Evolutionary conservation across 2,888 invertebrate species (phyloP), one percentile per base, ranked within the genome.

Genomic region (Rhagonycha fulva): DNA sequence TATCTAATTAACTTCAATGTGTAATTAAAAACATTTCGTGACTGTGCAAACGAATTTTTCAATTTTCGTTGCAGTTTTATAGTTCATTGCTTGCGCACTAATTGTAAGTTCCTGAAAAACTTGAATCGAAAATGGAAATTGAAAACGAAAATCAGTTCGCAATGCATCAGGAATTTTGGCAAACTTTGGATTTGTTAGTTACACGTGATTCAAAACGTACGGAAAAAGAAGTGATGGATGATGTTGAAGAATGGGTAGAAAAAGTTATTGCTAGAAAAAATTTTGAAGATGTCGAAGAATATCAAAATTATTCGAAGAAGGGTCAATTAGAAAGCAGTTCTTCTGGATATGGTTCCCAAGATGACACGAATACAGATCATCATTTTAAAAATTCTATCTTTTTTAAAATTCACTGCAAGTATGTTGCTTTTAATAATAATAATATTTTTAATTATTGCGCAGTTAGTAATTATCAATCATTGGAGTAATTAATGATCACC

Each of bases 181-280:
- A 90, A 69, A 92, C 91, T n/a, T 90, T 92, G 77, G 91, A 92
- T 77, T 87, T 92, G 60, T 88, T 92, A 14, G 90, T 91, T 14
- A 90, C 89, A 32, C 88, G 89, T 9, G 91, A 90, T 66, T 87
- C 89, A 75, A 87, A 90, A 72, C 86, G 89, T 61, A 89, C 89
- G 4, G 87, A 88, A n/a, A 87, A 87, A 26, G 90, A 90, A 68
- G 79, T 80, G 14, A 80, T 78, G 68, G 86, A 85, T 32, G 87
- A 87, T 69, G 83, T 85, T 7, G 83, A 85, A 62, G 85, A 85
- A 72, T 86, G 86, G 86, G 83, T 85, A 28, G 83, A 85, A 9
- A 83, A 82, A 73, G 76, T 86, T 61, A 78, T 85, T 23, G 78
- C 80, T 14, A 82, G 80, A 67, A 78, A 79, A 23, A 62, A 71